Evolutionary conservation across 2,888 invertebrate species (phyloP), one percentile per base, ranked within the genome.

Genomic region (Argyra leucocephala): DNA sequence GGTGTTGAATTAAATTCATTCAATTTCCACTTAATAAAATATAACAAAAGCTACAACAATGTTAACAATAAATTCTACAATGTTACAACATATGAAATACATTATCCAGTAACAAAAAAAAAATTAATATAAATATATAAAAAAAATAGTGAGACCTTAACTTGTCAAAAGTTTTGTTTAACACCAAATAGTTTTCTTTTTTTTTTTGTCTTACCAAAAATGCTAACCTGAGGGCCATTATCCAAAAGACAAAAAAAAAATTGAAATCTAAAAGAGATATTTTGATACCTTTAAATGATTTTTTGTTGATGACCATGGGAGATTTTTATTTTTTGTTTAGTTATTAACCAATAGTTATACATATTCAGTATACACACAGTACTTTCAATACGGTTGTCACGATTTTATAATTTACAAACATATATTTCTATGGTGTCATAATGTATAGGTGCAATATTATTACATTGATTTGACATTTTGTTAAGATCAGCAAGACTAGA

Each of bases 321-420:
- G 48, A 48, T 48, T 48, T 48, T 9, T 15, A 15, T 6, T 48
- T 48, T 48, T 48, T n/a, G 12, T 15, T 48, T 48, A n/a, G n/a
- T n/a, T n/a, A n/a, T n/a, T n/a, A n/a, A n/a, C n/a, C n/a, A n/a
- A n/a, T n/a, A n/a, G n/a, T n/a, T n/a, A n/a, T n/a, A n/a, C n/a
- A n/a, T n/a, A n/a, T n/a, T n/a, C n/a, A n/a, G n/a, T n/a, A n/a
- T n/a, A n/a, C n/a, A 31, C 31, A 31, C 10, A 31, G 10, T 31
- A 31, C 5, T 31, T 31, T 1, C 48, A 48, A 48, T 48, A 48
- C 18, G 1, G 5, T 48, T 48, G 48, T 48, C 48, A 48, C 48
- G 48, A 48, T 18, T 48, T 48, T 48, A 48, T 48, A 48, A 48
- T 48, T 48, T 48, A 48, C 48, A 48, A n/a, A 48, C 48, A 48